Evolutionary conservation across 2,113 vertebrate species (phyloP), one percentile per base, ranked within the genome.

Genomic region (Erythrocebus patas): DNA sequence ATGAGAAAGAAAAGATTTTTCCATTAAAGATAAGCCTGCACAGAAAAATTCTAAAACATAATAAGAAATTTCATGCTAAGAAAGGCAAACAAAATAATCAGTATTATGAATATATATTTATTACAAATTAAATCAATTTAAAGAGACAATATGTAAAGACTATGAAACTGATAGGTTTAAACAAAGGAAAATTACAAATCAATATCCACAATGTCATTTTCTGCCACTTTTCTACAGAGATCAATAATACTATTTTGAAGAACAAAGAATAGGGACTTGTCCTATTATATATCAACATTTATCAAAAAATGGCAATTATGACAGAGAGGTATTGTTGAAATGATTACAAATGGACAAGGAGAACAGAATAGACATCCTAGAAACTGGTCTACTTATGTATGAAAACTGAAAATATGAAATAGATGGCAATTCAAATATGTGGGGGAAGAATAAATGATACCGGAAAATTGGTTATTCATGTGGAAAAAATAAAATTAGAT

Each of bases 401-500:
- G 61, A 14, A 88, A 93, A 79, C 20, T 45, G 59, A 93, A 84
- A 30, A 23, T 78, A 76, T 50, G 17, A 88, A 83, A 84, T n/a
- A 68, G 16, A 79, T 45, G 25, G 30, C 59, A 89, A 45, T 85
- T 93, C 61, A 84, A 73, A 80, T 38, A 45, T 95, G 48, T 57
- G 4, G 4, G 10, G 40, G n/a, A 57, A 91, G 35, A 59, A 43
- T 11, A 89, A 23, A 75, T 40, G 61, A 25, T 84, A 27, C 30
- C 45, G 23, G 16, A 75, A 88, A 93, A 76, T 25, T 93, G 27
- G 52, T 84, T 40, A 79, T 90, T 43, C 32, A 82, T 91, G 86
- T 91, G 57, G 66, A 40, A 50, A 96, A 83, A 97, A 93, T 38
- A 73, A 94, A 95, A 93, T 66, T 88, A 96, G 61, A 89, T 89